Percentiles rank a stretch among this genome's conserved stretches.
Evolutionary conservation across 2,888 invertebrate genomes (phyloP).

Genomic region (Lucinisca nassula): DNA sequence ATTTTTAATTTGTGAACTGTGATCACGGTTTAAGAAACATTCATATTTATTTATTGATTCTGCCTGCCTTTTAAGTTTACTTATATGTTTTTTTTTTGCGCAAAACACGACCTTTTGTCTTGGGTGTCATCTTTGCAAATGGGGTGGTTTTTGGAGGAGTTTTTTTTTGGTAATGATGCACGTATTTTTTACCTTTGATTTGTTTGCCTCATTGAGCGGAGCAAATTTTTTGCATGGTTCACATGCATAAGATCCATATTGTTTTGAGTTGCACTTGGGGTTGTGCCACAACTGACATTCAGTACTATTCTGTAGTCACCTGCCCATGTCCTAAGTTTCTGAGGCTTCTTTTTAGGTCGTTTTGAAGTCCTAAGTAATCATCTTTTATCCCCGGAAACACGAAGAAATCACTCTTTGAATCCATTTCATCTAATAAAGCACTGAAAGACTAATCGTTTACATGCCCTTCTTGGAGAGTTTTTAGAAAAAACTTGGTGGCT

Average conservation of each 20-base stretch:
- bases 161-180: neutral
- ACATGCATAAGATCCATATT: neutral
- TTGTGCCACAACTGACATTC: neutral
- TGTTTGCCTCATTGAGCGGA: neutral
- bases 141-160: neutral
- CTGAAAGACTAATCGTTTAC: no score
- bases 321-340: neutral
- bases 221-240: neutral
- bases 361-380: neutral
- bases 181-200: neutral
- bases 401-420: neutral
- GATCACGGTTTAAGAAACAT: neutral
- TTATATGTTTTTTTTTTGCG: neutral
- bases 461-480: no score
- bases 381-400: neutral
- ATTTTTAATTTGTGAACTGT: neutral
- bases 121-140: neutral
- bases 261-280: neutral
- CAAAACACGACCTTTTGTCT: neutral
- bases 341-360: neutral
- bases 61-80: neutral
- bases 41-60: neutral
- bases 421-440: neutral
- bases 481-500: no score
- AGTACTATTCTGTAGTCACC: neutral